Percentiles rank a stretch among this genome's conserved stretches.
Evolutionary conservation across 2,888 invertebrate genomes (phyloP).

Genomic region (Melanostoma scalare): DNA sequence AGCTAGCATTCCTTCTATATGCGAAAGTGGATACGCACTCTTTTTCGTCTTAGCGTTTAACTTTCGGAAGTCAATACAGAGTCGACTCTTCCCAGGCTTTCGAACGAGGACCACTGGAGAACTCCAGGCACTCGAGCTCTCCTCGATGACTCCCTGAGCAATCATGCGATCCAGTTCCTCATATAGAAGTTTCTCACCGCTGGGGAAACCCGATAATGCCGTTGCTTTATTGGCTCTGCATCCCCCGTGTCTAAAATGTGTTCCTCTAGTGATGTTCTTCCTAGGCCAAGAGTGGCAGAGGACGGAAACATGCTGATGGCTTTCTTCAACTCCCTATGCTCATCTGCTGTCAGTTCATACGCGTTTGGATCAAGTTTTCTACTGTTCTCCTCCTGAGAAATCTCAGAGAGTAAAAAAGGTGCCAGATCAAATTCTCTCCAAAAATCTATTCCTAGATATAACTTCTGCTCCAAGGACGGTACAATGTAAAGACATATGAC

Average conservation of each 20-base stretch:
- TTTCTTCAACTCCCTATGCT: not conserved
- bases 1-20: not conserved
- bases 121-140: too few relatives aligned
- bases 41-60: not conserved
- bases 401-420: not conserved
- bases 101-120: not conserved
- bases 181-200: not conserved
- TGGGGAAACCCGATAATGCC: too few relatives aligned
- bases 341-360: not conserved
- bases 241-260: not conserved
- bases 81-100: constrained; percentile 4
- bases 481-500: not conserved
- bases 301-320: constrained; percentile 4
- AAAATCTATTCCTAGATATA: constrained; percentile 5
- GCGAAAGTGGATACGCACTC: not conserved
- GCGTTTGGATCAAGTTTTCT: not conserved
- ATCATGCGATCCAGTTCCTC: constrained; percentile 1
- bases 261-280: constrained; percentile 1
- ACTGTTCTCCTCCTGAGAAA: not conserved
- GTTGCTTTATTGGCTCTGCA: too few relatives aligned
- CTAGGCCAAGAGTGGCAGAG: not conserved
- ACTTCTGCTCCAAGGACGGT: not conserved
- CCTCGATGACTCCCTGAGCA: not conserved
- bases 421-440: constrained; percentile 16
- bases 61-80: not conserved